Conservation (phyloP, 2,888 invertebrate genomes). For the Callosobruchus maculatus region DNA sequence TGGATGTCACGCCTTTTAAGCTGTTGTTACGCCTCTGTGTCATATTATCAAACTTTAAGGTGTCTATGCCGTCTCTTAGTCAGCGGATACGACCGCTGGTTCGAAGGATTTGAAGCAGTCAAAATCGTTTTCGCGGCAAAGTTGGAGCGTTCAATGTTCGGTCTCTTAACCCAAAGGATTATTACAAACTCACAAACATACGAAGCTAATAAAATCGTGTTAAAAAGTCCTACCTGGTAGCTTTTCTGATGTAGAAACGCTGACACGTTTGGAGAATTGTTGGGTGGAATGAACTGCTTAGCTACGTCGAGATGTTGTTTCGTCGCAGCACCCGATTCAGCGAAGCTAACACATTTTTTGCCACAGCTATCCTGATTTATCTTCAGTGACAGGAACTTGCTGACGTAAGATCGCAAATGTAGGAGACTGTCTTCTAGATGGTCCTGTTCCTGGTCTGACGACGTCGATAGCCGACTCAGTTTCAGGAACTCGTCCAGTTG, state of each 20-base stretch:
- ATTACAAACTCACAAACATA: no score
- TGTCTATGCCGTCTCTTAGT: no score
- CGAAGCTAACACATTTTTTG: constrained; percentile 75
- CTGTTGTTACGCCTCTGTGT: no score
- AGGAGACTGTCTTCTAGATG: constrained; percentile 64
- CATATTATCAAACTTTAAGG: no score
- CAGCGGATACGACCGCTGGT: no score
- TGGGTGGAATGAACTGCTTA: constrained; percentile 57
- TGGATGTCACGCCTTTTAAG: no score
- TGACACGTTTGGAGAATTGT: constrained; percentile 73
- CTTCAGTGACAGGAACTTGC: constrained; percentile 67
- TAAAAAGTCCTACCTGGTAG: constrained; percentile 55
- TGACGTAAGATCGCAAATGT: constrained; percentile 67
- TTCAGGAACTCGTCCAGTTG: constrained; percentile 70
- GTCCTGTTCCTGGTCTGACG: constrained; percentile 61
- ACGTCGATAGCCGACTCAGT: constrained; percentile 66
- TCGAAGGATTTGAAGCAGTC: no score
- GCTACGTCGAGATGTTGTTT: constrained; percentile 51
- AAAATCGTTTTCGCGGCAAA: no score
- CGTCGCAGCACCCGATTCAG: constrained; percentile 58
- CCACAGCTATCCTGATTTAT: constrained; percentile 65
- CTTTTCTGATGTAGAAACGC: constrained; percentile 56
- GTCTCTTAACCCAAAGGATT: no score
- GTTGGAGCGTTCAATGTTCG: no score
- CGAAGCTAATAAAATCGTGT: no score